Evolutionary conservation across 2,113 vertebrate genomes (phyloP), one percentile per base, ranked within the genome.

Genomic region (Pimephales promelas): DNA sequence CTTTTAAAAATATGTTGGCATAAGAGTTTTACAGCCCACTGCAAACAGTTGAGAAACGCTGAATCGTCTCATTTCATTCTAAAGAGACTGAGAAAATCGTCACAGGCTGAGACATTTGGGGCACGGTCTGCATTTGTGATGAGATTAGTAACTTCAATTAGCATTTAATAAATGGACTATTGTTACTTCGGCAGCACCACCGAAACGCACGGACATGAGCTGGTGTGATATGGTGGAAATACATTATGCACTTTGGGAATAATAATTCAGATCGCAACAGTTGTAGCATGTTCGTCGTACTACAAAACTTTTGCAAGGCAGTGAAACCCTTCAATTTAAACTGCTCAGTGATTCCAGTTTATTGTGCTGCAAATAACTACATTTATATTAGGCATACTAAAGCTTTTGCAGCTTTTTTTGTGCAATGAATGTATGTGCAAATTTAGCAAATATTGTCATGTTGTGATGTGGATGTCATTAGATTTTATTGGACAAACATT

Each of bases 61-160:
- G 31, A 57, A 40, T 59, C 9, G 34, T n/a, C n/a, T 18, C 11
- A 43, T 78, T 78, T 78, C 54, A 43, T 43, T 78, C 56, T 61
- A 40, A 78, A 78, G 22, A 49, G 57, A 64, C 43, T 49, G 24
- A 70, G 62, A n/a, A 81, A 81, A 54, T 28, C n/a, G n/a, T n/a
- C 62, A 22, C 26, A 54, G 61, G 62, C 45, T 54, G 20, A 81
- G 62, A 81, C 28, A 54, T 81, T 70, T 34, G 47, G 47, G 28
- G 22, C 45, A 70, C 20, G 22, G 62, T 81, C 47, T 10, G 61
- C 79, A 81, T 81, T 54, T 34, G 79, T 70, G 79, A 81, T 70
- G 79, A 68, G 79, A 81, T 81, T 81, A 81, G 79, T 81, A 68
- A 81, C 79, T 81, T 68, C 45, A 49, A 81, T 81, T 81, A 81